These are phyloP conservation scores for Ceratotherium simum DNA, from an alignment of 2,113 vertebrate species.

Conservation along the genomic window DNA sequence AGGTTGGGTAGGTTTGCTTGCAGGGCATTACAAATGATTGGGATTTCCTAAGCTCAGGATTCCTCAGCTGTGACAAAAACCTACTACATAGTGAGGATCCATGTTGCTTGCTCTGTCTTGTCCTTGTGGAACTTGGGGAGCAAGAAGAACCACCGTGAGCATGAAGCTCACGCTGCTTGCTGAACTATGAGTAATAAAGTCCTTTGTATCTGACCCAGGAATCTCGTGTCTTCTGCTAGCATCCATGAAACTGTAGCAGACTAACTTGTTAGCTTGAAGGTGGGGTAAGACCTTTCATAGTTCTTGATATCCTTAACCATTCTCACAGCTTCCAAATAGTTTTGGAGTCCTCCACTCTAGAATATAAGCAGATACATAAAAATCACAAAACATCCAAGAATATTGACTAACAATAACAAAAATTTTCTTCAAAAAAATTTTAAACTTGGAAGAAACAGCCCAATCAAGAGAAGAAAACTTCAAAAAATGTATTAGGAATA, in stretches of 20 bases:
- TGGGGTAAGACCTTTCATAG: background rate
- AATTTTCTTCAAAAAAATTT: background rate
- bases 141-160: background rate
- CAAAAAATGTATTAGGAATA: background rate
- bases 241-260: background rate
- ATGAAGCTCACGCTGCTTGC: background rate
- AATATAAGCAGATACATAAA: constrained; percentile 16
- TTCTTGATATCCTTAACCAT: background rate
- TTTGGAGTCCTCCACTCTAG: background rate
- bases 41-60: background rate
- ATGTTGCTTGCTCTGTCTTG: background rate
- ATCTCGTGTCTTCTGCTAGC: background rate
- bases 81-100: background rate
- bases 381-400: background rate
- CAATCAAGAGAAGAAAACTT: constrained; percentile 27
- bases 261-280: background rate
- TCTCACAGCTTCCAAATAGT: background rate
- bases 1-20: background rate
- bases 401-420: background rate
- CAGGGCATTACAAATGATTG: background rate
- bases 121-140: background rate
- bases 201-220: background rate
- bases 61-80: background rate
- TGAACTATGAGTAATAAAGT: background rate
- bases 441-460: background rate